Evolutionary conservation across 2,888 invertebrate genomes (phyloP).

Genomic region (Lydus trimaculatus): DNA sequence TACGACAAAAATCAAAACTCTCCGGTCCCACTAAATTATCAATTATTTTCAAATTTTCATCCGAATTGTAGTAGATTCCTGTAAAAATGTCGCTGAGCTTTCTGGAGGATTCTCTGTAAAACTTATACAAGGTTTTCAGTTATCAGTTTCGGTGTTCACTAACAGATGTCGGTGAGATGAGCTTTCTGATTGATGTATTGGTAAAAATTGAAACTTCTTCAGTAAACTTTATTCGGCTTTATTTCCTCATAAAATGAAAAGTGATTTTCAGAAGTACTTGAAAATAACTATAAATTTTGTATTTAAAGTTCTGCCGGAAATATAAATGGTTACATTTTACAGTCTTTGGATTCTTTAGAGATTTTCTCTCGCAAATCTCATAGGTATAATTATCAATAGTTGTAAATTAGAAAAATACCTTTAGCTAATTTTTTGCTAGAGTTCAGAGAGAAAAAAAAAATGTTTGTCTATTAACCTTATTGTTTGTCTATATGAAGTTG

Average conservation of each 20-base stretch:
- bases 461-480: too few relatives aligned
- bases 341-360: slow-evolving; percentile 32
- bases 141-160: background rate
- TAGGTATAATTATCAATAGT: slow-evolving; percentile 2
- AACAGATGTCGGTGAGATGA: slow-evolving; percentile 16
- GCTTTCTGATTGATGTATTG: background rate
- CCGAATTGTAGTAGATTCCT: background rate
- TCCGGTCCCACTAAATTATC: too few relatives aligned
- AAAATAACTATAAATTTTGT: slow-evolving; percentile 35
- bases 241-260: slow-evolving; percentile 45
- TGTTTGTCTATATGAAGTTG: background rate
- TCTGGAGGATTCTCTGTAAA: too few relatives aligned
- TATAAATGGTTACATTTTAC: slow-evolving; percentile 31
- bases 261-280: slow-evolving; percentile 43
- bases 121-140: background rate
- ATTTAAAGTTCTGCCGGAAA: slow-evolving; percentile 31
- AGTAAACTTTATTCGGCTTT: slow-evolving; percentile 33
- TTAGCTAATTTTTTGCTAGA: too few relatives aligned
- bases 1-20: too few relatives aligned
- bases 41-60: too few relatives aligned
- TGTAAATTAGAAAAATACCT: background rate
- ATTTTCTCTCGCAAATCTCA: slow-evolving; percentile 28
- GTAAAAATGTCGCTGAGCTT: background rate
- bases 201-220: background rate
- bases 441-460: too few relatives aligned